Base-by-base conservation (phyloP, 2,888 invertebrate species). In the Cyclophora albipunctata region DNA sequence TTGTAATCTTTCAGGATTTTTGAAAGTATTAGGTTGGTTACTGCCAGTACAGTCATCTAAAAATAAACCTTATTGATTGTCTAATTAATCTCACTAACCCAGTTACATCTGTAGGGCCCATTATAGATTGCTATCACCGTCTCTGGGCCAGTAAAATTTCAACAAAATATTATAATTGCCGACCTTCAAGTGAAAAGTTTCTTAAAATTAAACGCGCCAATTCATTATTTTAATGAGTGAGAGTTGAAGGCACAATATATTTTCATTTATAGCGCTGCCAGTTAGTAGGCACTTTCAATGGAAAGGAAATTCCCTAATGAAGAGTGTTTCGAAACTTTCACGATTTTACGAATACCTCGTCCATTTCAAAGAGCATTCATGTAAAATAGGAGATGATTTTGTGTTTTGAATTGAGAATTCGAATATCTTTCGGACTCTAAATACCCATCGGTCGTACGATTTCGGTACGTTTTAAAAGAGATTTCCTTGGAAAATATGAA, bases 221-320 rank as follows among this genome's bases (percentile, higher is more conserved):
- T 64, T 65, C 58, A 66, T 67, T 62, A 67, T 62, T 60, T 65
- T 64, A 64, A 67, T 63, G 66, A 64, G 55, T 57, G 45, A 52
- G 49, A 57, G 55, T 53, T 48, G 54, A 47, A 58, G 53, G 52
- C 52, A 56, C 54, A 56, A 60, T 62, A 56, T 64, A 63, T 62
- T 65, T 66, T 58, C 61, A 54, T 62, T 60, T 62, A 61, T 60
- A 58, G 56, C 58, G 46, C 20, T 20, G 20, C 45, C 55, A 55
- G 51, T 53, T 54, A 51, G 40, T 35, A 42, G 48, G 48, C 46
- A 48, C 47, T 53, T 57, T 57, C 53, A 51, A 55, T 52, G 54
- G 47, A 56, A 59, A 55, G 62, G 55, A 62, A 63, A 63, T 63
- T 63, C 58, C 53, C 55, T 68, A 64, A 67, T 67, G 68, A 68